phyloP scores from a whole-genome alignment of 2,888 invertebrate species.

The Hemithea aestivaria region DNA sequence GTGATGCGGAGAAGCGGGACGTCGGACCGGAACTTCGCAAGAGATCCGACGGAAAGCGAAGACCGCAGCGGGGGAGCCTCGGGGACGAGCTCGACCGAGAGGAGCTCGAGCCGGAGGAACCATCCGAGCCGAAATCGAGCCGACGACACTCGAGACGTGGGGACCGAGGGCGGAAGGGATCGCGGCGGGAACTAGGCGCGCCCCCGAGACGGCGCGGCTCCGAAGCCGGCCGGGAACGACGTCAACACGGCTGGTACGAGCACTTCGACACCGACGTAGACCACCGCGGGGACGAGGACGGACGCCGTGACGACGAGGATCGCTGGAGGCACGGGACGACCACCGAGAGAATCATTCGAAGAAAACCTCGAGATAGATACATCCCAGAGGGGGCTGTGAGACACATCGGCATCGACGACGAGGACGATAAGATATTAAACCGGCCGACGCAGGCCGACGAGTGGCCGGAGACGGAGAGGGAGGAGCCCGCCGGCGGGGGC shows the following conservation, averaged over 20 bases:
- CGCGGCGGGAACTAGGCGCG: background rate
- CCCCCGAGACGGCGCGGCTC: slow-evolving; percentile 1
- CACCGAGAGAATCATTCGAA: slow-evolving; percentile 37
- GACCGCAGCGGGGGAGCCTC: no score
- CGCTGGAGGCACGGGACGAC: slow-evolving; percentile 27
- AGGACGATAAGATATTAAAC: slow-evolving; percentile 4
- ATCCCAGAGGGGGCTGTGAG: slow-evolving; percentile 8
- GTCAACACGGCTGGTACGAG: slow-evolving; percentile 1
- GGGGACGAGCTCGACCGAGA: no score
- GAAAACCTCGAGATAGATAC: slow-evolving; percentile 49
- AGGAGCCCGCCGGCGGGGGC: background rate
- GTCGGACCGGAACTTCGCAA: background rate
- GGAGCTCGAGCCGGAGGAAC: no score
- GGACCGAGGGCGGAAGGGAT: background rate
- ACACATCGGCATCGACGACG: no score
- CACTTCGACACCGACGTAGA: slow-evolving; percentile 29
- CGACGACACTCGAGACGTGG: no score
- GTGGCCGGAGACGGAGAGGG: background rate
- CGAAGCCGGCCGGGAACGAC: background rate
- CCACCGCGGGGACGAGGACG: slow-evolving; percentile 31
- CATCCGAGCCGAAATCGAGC: no score
- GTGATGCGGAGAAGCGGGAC: background rate
- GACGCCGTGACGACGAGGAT: slow-evolving; percentile 32
- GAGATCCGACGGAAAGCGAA: no score
- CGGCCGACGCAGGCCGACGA: background rate